These are phyloP conservation scores for Pseudorhiza aurosa DNA, from an alignment of 30 jellyfish, hydroid and myxozoan genomes.

Conservation along the genomic window DNA sequence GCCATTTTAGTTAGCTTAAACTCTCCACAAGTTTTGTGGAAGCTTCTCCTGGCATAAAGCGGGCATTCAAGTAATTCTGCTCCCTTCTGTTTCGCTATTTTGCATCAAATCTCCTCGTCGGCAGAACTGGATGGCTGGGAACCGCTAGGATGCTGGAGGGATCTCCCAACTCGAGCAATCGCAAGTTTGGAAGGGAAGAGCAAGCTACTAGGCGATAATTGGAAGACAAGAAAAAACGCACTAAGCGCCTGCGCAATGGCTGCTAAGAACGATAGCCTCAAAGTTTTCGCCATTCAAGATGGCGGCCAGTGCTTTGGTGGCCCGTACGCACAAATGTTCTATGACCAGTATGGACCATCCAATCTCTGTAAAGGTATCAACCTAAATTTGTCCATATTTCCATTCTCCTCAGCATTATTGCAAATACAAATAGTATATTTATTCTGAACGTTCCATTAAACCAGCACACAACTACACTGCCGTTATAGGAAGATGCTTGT, in stretches of 20 bases:
- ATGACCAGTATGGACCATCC: constrained; percentile 95
- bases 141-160: constrained; percentile 98
- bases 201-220: constrained; percentile 60
- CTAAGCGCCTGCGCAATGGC: constrained; percentile 84
- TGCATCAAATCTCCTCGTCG: too few relatives aligned
- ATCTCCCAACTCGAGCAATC: constrained; percentile 76
- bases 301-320: constrained; percentile 99
- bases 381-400: neutral
- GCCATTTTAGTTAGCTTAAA: too few relatives aligned
- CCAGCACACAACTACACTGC: too few relatives aligned
- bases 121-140: constrained; percentile 71
- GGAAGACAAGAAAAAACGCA: constrained; percentile 74
- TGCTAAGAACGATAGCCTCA: constrained; percentile 63
- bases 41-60: too few relatives aligned
- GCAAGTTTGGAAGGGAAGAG: constrained; percentile 85
- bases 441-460: neutral
- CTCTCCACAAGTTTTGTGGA: too few relatives aligned
- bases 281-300: constrained; percentile 89
- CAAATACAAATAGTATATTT: neutral
- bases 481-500: too few relatives aligned
- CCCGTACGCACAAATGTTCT: constrained; percentile 70
- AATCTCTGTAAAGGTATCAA: constrained; percentile 85
- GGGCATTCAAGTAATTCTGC: too few relatives aligned
- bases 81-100: too few relatives aligned
- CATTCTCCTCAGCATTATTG: neutral